Percentiles rank a stretch among this genome's conserved stretches.
These are phyloP conservation scores for Urocyon cinereoargenteus DNA, from an alignment of 2,797 vertebrate species.

Conservation along the genomic window DNA sequence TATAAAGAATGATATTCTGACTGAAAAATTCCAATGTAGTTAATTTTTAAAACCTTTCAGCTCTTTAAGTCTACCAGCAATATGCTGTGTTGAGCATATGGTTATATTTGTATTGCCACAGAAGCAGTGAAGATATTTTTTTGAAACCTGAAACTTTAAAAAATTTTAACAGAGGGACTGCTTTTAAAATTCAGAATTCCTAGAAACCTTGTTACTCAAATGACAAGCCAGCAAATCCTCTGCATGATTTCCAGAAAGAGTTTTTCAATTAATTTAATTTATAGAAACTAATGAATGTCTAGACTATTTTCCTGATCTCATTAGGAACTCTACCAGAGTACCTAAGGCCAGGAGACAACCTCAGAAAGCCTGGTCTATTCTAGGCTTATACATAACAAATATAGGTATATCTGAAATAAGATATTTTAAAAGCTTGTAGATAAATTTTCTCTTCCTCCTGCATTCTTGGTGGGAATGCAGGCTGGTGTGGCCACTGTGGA, in stretches of 20 bases:
- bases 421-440: not conserved
- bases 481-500: not conserved
- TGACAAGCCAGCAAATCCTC: slow-evolving; percentile 41
- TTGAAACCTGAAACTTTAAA: slow-evolving; percentile 62
- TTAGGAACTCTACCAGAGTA: not conserved
- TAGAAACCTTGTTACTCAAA: slow-evolving; percentile 54
- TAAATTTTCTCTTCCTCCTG: not conserved
- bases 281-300: not conserved
- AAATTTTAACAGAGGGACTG: slow-evolving; percentile 1
- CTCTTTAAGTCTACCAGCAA: slow-evolving; percentile 26
- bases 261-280: slow-evolving; percentile 45
- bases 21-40: slow-evolving; percentile 2
- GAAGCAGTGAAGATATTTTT: not conserved
- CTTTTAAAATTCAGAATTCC: slow-evolving; percentile 62
- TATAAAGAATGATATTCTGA: not conserved
- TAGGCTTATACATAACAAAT: not conserved
- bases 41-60: not conserved
- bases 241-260: slow-evolving; percentile 52
- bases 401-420: not conserved
- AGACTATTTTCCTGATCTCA: not conserved
- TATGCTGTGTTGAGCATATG: not conserved
- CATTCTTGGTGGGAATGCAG: not conserved
- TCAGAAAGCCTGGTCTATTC: not conserved
- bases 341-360: not conserved
- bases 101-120: slow-evolving; percentile 28